phyloP scores from a whole-genome alignment of 2,113 vertebrate species.

The Atrichornis clamosus region DNA sequence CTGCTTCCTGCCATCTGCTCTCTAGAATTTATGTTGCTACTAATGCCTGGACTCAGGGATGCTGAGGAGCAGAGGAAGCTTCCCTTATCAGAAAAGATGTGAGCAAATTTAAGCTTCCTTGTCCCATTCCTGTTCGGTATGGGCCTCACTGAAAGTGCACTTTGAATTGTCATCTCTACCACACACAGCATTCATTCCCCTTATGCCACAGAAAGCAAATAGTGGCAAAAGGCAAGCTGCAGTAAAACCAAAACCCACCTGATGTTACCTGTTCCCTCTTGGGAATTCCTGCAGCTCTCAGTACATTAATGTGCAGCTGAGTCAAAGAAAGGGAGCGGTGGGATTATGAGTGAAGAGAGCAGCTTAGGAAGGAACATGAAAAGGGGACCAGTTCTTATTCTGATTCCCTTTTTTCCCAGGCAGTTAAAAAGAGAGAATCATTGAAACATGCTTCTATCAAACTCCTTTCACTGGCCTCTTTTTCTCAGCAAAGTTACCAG shows the following conservation, averaged over 20 bases:
- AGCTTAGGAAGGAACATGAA: conserved; percentile 63
- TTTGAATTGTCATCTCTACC: not conserved
- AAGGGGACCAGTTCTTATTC: conserved; percentile 30
- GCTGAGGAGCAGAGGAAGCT: not conserved
- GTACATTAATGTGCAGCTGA: conserved; percentile 65
- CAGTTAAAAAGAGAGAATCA: conserved; percentile 64
- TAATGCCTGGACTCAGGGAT: not conserved
- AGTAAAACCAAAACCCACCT: conserved; percentile 42
- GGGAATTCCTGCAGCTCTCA: conserved; percentile 53
- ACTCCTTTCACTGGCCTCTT: conserved; percentile 65
- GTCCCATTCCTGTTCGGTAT: conserved; percentile 19
- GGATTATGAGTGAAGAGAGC: conserved; percentile 65
- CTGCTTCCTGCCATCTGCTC: conserved; percentile 37
- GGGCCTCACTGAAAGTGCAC: not conserved
- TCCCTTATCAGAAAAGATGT: conserved; percentile 1
- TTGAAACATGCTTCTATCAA: conserved; percentile 63
- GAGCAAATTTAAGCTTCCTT: conserved; percentile 40
- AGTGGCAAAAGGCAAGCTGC: conserved; percentile 63
- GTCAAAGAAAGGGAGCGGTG: conserved; percentile 55
- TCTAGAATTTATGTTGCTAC: conserved; percentile 38
- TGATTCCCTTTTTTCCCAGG: conserved; percentile 44
- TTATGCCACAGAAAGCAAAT: conserved; percentile 61
- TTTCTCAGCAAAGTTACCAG: conserved; percentile 64
- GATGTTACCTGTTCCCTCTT: conserved; percentile 60
- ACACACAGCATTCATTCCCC: conserved; percentile 33